These are phyloP conservation scores for Ammodramus savannarum DNA, from an alignment of 2,113 vertebrate species.

Conservation along the genomic window DNA sequence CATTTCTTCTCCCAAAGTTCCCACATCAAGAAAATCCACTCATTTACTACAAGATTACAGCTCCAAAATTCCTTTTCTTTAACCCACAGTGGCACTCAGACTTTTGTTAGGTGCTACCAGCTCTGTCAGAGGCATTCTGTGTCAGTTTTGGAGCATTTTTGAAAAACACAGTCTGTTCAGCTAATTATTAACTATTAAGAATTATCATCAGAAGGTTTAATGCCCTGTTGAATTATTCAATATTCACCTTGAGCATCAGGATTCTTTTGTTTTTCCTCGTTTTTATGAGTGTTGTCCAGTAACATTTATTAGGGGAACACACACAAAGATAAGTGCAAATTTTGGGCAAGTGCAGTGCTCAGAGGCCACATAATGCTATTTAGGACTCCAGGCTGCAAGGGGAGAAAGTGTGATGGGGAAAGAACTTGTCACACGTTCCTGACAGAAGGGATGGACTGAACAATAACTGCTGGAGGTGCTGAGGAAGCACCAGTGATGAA, in stretches of 20 bases:
- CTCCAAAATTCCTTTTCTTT: neutral
- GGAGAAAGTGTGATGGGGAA: neutral
- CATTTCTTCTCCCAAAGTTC: neutral
- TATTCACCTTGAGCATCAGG: neutral
- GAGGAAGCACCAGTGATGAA: neutral
- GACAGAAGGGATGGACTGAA: neutral
- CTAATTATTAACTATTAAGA: neutral
- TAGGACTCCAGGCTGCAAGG: neutral
- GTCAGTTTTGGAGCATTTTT: neutral
- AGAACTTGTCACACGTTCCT: neutral
- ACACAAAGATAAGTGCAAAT: neutral
- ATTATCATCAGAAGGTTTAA: neutral
- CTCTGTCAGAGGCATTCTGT: neutral
- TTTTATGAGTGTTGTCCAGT: neutral
- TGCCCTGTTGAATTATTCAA: neutral
- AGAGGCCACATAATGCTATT: neutral
- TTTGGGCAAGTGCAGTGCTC: neutral
- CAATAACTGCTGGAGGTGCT: neutral
- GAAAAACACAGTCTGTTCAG: neutral
- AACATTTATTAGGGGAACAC: neutral
- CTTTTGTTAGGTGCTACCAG: neutral
- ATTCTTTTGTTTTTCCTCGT: neutral
- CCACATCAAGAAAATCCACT: neutral
- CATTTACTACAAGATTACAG: neutral
- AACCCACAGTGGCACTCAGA: neutral